phyloP scores from a whole-genome alignment of 2,888 invertebrate species.

The Acanthopleura granulata region DNA sequence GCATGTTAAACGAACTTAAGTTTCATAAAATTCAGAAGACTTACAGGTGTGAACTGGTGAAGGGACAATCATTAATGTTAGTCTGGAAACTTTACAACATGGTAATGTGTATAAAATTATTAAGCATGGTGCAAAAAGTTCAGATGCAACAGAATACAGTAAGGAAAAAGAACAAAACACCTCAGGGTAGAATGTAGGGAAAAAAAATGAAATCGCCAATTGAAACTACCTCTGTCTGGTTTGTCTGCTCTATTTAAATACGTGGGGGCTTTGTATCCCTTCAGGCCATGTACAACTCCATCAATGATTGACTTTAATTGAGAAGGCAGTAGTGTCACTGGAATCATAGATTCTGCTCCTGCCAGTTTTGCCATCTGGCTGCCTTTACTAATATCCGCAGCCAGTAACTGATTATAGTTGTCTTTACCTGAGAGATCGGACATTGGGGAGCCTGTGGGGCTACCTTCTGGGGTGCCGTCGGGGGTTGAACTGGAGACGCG shows the following conservation, averaged over 20 bases:
- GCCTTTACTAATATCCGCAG: not conserved
- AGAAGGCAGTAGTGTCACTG: not conserved
- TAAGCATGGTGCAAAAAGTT: no score
- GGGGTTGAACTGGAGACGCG: slow-evolving; percentile 7
- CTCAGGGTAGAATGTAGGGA: no score
- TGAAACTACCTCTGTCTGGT: not conserved
- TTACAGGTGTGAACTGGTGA: no score
- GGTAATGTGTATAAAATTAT: no score
- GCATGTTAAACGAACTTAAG: no score
- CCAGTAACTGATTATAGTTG: not conserved
- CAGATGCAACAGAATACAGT: no score
- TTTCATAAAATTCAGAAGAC: no score
- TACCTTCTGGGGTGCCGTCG: not conserved
- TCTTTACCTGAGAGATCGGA: not conserved
- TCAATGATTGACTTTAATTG: slow-evolving; percentile 5
- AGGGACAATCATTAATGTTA: no score
- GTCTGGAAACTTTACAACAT: no score
- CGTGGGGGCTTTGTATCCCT: not conserved
- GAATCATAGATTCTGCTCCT: not conserved
- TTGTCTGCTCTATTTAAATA: not conserved
- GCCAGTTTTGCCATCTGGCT: not conserved
- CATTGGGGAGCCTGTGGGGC: not conserved
- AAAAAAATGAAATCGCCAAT: no score
- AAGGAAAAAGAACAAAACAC: no score
- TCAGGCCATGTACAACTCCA: slow-evolving; percentile 9